phyloP scores from a whole-genome alignment of 30 jellyfish, hydroid and myxozoan genomes.

The Aurelia aurita complex sp. Pacific region DNA sequence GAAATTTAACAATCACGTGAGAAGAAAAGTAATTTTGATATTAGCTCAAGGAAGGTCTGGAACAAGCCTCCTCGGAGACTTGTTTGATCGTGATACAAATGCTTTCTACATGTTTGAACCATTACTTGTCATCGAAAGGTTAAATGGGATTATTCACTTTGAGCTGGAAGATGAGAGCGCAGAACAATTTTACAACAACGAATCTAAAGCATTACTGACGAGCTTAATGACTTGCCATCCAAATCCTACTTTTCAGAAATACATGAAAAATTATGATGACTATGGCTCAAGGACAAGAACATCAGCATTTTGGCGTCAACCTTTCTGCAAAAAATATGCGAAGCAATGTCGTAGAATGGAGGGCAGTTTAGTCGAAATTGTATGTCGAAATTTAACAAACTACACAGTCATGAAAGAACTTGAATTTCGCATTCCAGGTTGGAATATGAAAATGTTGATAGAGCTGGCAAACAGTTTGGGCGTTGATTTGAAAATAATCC shows the following conservation, averaged over 20 bases:
- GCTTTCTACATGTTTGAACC: constrained; percentile 70
- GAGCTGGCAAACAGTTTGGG: constrained; percentile 5
- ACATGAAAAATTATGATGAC: constrained; percentile 41
- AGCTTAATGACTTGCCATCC: constrained; percentile 33
- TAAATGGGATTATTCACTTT: constrained; percentile 8
- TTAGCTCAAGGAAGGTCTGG: constrained; percentile 78
- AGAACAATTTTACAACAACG: constrained; percentile 5
- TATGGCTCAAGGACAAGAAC: constrained; percentile 49
- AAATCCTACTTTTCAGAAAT: neutral
- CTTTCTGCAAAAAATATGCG: constrained; percentile 37
- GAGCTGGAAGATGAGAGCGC: constrained; percentile 1
- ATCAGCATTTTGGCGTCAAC: constrained; percentile 24
- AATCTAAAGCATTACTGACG: constrained; percentile 22
- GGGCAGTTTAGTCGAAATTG: neutral
- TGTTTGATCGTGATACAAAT: constrained; percentile 48
- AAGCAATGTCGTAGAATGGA: constrained; percentile 9
- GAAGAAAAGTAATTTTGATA: constrained; percentile 33
- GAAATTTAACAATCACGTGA: too few relatives aligned
- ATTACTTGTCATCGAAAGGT: constrained; percentile 30
- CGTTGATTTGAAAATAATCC: constrained; percentile 37
- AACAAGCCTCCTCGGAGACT: constrained; percentile 48
- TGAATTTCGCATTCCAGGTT: constrained; percentile 59
- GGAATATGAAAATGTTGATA: constrained; percentile 4
- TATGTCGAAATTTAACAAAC: constrained; percentile 34
- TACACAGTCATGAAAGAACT: constrained; percentile 65